Base-by-base conservation (phyloP, 2,888 invertebrate species). In the Tribolium freemani region DNA sequence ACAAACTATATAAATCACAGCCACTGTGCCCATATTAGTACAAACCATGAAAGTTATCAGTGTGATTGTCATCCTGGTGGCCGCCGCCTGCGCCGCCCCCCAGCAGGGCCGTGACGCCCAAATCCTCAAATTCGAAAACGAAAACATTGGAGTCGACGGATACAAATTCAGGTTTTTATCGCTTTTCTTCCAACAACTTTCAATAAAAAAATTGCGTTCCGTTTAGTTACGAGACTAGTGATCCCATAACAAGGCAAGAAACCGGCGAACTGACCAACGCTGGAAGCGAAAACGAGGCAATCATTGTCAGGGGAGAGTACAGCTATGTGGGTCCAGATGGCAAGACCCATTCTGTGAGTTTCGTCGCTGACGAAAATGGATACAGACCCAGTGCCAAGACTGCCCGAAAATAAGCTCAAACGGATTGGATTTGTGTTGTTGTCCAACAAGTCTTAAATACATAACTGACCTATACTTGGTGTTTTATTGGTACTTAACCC, bases 321-420 rank as follows among this genome's bases (percentile, higher is more conserved):
- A 88, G 90, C 0, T 92, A 90, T 87, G 85, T 88, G 20, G 90
- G 88, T 4, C 88, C 90, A 10, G 90, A 92, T 77, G 92, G 92
- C 0, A 89, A 88, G 73, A 88, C 89, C 54, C 92, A 91, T 80
- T 89, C 90, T 3, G 90, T 93, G 61, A 90, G 87, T 21, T 91
- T 88, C 83, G 87, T 88, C 11, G 90, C 90, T 72, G 90, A 91
- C 76, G 90, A 91, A 75, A 90, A 90, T 77, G 91, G 91, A 53
- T 91, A 88, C 87, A 88, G 87, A 82, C 88, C 88, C 1, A 88
- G 88, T 50, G 87, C 85, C 20, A 87, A 88, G 80, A 77, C 88
- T 72, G 88, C 88, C 58, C n/a, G 26, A 57, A 73, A 63, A 8
- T 63, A 51, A 48, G 6, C 48, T 38, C 38, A 38, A 26, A 3